A percentile compares a stretch with the other conserved stretches of the same genome.
phyloP scores from a whole-genome alignment of 2,113 vertebrate species.

The Gracilinanus agilis region DNA sequence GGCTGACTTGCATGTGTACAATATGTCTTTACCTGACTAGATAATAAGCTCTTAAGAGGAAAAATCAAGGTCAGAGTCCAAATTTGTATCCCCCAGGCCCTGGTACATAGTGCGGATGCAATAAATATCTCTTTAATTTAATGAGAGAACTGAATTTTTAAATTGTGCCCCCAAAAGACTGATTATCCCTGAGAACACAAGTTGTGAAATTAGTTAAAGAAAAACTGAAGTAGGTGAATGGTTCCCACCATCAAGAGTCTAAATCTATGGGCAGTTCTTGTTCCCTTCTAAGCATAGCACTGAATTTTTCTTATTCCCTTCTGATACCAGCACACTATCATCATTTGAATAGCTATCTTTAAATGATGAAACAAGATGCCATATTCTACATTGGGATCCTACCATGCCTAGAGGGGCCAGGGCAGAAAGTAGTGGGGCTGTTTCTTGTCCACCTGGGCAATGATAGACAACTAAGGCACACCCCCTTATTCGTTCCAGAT shows the following conservation, averaged over 20 bases:
- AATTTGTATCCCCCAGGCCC: too few relatives aligned
- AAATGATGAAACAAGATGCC: background rate
- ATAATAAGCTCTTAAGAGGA: background rate
- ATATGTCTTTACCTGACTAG: background rate
- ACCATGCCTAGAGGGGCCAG: background rate
- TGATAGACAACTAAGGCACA: background rate
- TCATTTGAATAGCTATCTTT: constrained; percentile 23
- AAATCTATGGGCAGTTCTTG: constrained; percentile 24
- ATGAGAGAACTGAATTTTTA: constrained; percentile 38
- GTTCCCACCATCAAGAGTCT: constrained; percentile 21
- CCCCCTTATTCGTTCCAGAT: background rate
- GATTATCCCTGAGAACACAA: constrained; percentile 24
- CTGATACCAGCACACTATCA: constrained; percentile 5
- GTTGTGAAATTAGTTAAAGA: constrained; percentile 30
- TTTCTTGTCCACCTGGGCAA: background rate
- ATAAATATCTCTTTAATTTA: background rate
- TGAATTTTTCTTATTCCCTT: constrained; percentile 22
- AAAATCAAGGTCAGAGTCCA: background rate
- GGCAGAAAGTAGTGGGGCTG: constrained; percentile 12
- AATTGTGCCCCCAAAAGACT: constrained; percentile 24
- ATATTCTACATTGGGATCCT: background rate
- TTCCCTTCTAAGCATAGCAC: constrained; percentile 27
- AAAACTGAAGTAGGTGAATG: constrained; percentile 31
- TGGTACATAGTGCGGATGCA: background rate
- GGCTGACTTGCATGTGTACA: background rate